phyloP scores from a whole-genome alignment of 1,140 invertebrate species.

The Drosophila seguyi region DNA sequence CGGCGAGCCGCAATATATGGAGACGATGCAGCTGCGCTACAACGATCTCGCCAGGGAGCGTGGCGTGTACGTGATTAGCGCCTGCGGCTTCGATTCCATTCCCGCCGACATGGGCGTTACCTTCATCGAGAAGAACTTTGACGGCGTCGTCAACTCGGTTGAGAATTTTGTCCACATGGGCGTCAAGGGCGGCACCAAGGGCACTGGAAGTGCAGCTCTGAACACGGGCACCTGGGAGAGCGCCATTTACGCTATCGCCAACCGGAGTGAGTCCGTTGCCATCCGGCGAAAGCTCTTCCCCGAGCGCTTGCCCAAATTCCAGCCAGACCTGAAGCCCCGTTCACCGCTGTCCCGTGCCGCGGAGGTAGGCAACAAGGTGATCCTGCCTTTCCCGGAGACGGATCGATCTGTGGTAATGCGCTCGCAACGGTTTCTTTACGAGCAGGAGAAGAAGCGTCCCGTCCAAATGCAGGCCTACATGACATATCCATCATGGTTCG shows the following conservation, averaged over 20 bases:
- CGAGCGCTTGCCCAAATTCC: constrained; percentile 87
- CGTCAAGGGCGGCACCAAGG: constrained; percentile 70
- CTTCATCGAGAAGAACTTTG: constrained; percentile 91
- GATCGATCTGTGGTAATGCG: constrained; percentile 92
- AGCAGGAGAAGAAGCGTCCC: constrained; percentile 89
- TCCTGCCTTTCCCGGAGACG: constrained; percentile 91
- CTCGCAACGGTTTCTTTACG: constrained; percentile 91
- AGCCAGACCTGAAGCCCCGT: constrained; percentile 87
- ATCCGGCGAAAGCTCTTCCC: constrained; percentile 89
- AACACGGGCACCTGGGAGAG: constrained; percentile 95
- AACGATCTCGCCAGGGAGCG: constrained; percentile 91
- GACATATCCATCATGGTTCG: constrained; percentile 84
- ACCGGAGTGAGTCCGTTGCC: constrained; percentile 87
- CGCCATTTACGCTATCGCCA: constrained; percentile 90
- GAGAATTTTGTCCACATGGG: constrained; percentile 89
- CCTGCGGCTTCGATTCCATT: constrained; percentile 96
- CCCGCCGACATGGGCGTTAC: constrained; percentile 94
- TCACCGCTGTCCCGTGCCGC: constrained; percentile 88
- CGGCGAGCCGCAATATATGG: constrained; percentile 96
- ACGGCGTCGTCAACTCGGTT: constrained; percentile 91
- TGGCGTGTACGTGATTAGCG: constrained; percentile 93
- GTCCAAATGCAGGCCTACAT: constrained; percentile 89
- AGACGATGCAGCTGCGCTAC: constrained; percentile 93
- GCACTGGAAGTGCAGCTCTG: constrained; percentile 76
- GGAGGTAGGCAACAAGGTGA: constrained; percentile 86